A percentile compares a stretch with the other conserved stretches of the same genome.
Conservation (phyloP, 1,140 invertebrate genomes). For the Saccostrea echinata region DNA sequence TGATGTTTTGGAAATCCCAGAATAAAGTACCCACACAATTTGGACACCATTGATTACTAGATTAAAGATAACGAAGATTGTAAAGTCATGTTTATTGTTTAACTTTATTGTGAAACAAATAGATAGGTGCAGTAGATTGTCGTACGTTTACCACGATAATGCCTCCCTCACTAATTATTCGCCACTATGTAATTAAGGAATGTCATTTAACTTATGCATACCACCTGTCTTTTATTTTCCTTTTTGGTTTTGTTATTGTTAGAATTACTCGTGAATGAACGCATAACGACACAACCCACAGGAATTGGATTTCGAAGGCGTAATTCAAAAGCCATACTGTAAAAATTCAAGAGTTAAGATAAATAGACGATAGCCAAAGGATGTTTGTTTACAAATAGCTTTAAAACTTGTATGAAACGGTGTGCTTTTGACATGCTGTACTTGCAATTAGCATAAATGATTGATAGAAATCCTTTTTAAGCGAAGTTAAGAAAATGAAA, state of each 20-base stretch:
- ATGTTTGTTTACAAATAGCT: not conserved
- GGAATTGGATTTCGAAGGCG: no score
- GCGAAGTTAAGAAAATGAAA: no score
- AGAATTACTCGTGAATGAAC: no score
- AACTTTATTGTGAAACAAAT: not conserved
- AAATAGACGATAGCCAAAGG: not conserved
- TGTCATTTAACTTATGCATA: no score
- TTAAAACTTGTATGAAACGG: not conserved
- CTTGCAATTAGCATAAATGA: no score
- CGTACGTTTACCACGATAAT: not conserved
- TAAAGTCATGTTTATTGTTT: not conserved
- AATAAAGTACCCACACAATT: not conserved
- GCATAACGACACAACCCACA: no score
- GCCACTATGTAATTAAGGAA: not conserved
- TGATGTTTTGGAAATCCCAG: not conserved
- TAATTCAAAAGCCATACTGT: not conserved
- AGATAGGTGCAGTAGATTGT: slow-evolving; percentile 6
- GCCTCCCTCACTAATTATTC: not conserved
- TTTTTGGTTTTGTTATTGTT: no score
- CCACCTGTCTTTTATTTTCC: no score
- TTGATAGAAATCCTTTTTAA: no score
- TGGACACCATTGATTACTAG: not conserved
- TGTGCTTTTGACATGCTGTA: not conserved
- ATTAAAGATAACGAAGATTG: not conserved
- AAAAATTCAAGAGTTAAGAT: not conserved